These are phyloP conservation scores for Acanthococcus lagerstroemiae DNA, from an alignment of 2,888 invertebrate genomes.

Conservation along the genomic window DNA sequence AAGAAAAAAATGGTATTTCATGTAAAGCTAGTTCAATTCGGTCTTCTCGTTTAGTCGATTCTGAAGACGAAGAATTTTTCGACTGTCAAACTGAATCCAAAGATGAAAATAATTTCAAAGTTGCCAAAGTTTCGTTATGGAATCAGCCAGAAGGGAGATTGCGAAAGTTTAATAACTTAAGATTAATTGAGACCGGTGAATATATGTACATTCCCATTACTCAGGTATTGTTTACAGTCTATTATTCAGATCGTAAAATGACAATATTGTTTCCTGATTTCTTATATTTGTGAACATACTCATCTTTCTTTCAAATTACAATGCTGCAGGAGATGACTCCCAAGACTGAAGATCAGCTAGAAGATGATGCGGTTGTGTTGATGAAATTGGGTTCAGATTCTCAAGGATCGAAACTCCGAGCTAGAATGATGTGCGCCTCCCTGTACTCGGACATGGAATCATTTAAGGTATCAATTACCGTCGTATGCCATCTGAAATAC, in stretches of 20 bases:
- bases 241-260: too few species aligned
- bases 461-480: conserved; percentile 61
- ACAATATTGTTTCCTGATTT: too few species aligned
- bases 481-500: too few species aligned
- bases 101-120: conserved; percentile 11
- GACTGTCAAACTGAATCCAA: conserved; percentile 16
- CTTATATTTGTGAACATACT: too few species aligned
- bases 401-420: conserved; percentile 70
- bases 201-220: conserved; percentile 70
- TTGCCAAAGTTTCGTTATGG: conserved; percentile 44
- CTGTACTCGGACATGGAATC: conserved; percentile 96
- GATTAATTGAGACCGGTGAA: conserved; percentile 57
- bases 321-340: conserved; percentile 83
- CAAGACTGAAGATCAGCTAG: conserved; percentile 92
- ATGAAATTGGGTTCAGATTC: conserved; percentile 77
- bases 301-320: too few species aligned
- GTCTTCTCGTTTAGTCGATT: neutral
- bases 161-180: conserved; percentile 55
- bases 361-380: conserved; percentile 85
- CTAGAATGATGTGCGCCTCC: conserved; percentile 90
- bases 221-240: conserved; percentile 42
- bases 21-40: too few species aligned
- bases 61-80: conserved; percentile 21
- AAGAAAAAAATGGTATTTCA: neutral
- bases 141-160: conserved; percentile 60